Evolutionary conservation across 2,797 vertebrate genomes (phyloP).

Genomic region (Sebastes ruberrimus): DNA sequence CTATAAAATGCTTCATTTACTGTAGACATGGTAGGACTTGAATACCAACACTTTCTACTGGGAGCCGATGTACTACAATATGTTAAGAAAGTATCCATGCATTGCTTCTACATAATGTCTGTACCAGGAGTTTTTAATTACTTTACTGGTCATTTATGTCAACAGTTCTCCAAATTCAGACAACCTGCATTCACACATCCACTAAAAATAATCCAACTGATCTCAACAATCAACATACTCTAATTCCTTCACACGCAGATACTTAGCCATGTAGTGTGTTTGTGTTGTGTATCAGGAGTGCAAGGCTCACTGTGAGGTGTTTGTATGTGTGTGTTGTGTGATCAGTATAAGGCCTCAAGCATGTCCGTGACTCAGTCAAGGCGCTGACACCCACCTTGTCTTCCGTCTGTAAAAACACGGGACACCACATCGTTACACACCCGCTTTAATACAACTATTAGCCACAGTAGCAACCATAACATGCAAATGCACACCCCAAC

Average conservation of each 20-base stretch:
- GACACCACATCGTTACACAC: constrained; percentile 81
- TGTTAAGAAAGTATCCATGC: constrained; percentile 30
- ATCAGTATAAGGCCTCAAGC: constrained; percentile 75
- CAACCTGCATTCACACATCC: constrained; percentile 34
- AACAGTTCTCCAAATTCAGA: constrained; percentile 42
- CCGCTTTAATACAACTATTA: constrained; percentile 35
- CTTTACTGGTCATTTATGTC: neutral
- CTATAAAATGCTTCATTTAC: constrained; percentile 38
- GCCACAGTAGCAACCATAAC: constrained; percentile 47
- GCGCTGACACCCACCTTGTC: constrained; percentile 85
- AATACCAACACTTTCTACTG: neutral
- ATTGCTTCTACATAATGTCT: constrained; percentile 23
- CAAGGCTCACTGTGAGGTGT: constrained; percentile 20
- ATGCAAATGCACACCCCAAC: constrained; percentile 40
- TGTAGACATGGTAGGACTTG: constrained; percentile 4
- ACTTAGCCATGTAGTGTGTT: constrained; percentile 73
- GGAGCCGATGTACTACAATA: constrained; percentile 13
- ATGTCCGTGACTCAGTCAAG: constrained; percentile 80
- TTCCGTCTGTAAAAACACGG: constrained; percentile 87
- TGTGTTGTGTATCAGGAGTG: constrained; percentile 33
- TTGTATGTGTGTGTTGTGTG: constrained; percentile 43
- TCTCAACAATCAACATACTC: constrained; percentile 30
- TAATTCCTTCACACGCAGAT: constrained; percentile 59
- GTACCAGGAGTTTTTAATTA: neutral
- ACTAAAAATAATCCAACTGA: constrained; percentile 22